Conservation (phyloP, 2,113 vertebrate species). For the Cathartes aura region DNA sequence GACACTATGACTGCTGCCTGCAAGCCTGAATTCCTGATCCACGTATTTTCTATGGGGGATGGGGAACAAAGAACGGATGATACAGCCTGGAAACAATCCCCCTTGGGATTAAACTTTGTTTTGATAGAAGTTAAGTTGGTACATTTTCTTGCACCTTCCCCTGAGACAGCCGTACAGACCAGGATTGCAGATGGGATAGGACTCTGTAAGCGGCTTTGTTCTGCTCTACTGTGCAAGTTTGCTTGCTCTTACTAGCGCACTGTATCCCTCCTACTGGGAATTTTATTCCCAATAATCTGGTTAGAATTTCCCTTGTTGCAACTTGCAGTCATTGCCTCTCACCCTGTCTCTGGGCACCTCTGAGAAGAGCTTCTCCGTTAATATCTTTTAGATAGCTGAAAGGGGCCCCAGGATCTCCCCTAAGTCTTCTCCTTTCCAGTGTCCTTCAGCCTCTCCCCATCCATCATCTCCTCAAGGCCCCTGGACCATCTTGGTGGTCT, state of each 20-base stretch:
- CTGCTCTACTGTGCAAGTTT: not conserved
- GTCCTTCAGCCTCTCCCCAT: not conserved
- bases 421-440: not conserved
- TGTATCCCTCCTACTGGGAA: too few species aligned
- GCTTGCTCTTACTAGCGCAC: not conserved
- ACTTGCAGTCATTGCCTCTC: not conserved
- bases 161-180: not conserved
- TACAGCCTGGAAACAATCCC: constrained; percentile 13
- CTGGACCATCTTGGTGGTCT: not conserved
- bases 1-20: not conserved
- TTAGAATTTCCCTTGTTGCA: not conserved
- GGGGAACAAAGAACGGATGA: not conserved
- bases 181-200: not conserved
- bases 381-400: accelerated
- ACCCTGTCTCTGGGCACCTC: not conserved
- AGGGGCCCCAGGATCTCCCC: not conserved
- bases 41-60: not conserved
- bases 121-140: not conserved
- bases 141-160: not conserved
- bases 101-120: not conserved
- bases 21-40: not conserved
- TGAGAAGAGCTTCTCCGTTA: not conserved
- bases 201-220: accelerated
- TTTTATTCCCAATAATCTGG: accelerated
- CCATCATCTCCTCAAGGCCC: not conserved